Percentiles rank a stretch among this genome's conserved stretches.
These are phyloP conservation scores for Elachura formosa DNA, from an alignment of 2,113 vertebrate species.

Conservation along the genomic window DNA sequence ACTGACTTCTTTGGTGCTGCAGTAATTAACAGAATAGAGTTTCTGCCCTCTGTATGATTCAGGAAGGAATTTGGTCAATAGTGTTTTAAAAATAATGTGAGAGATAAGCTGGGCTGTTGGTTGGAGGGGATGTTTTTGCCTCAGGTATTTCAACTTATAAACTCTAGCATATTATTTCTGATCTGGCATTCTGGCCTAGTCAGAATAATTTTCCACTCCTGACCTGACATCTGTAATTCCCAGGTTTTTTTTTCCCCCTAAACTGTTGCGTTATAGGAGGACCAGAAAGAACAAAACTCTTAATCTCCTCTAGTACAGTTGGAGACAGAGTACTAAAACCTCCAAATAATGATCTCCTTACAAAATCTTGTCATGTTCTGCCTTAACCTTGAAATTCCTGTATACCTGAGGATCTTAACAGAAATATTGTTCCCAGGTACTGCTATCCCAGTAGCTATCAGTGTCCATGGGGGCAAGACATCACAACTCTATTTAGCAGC, in stretches of 20 bases:
- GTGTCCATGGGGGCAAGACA: neutral
- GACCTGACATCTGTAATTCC: neutral
- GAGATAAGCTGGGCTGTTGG: neutral
- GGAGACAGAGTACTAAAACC: neutral
- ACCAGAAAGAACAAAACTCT: neutral
- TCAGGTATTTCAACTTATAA: neutral
- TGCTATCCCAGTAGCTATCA: neutral
- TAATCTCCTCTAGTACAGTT: neutral
- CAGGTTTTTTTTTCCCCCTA: neutral
- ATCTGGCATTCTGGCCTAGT: neutral
- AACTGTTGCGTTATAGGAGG: neutral
- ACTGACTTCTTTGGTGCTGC: neutral
- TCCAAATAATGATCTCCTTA: neutral
- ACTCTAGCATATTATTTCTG: neutral
- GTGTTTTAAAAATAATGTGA: neutral
- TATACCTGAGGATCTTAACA: neutral
- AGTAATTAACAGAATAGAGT: neutral
- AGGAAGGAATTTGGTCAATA: neutral
- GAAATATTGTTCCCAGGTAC: neutral
- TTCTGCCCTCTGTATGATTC: neutral
- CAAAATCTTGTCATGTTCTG: neutral
- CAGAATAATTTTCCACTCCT: neutral
- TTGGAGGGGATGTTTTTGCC: neutral
- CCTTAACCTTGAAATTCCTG: neutral
- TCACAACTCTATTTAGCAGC: neutral